These are phyloP conservation scores for Brachynemurus nebulosus DNA, from an alignment of 2,888 invertebrate species.

Conservation along the genomic window DNA sequence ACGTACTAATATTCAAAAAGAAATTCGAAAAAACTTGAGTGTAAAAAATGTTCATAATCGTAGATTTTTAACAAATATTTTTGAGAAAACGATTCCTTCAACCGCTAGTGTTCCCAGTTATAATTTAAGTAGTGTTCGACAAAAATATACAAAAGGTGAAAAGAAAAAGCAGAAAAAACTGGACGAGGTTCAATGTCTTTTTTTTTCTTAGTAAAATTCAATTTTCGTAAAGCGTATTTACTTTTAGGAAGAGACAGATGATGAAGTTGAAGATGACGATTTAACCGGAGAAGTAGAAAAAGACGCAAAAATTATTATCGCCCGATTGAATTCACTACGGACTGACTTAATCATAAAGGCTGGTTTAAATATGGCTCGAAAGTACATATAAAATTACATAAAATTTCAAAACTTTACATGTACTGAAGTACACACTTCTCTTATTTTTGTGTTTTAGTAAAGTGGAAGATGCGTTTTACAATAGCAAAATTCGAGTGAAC, in stretches of 20 bases:
- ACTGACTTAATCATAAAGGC: background rate
- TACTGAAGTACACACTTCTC: no score
- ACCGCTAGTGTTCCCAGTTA: no score
- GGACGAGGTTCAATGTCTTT: background rate
- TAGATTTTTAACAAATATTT: no score
- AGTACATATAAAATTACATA: no score
- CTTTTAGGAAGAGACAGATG: background rate
- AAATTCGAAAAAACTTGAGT: no score
- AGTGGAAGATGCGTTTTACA: slow-evolving; percentile 2
- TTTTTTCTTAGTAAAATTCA: background rate
- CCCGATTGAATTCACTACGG: background rate
- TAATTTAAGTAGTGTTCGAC: no score
- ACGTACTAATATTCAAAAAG: no score
- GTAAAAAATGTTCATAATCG: no score
- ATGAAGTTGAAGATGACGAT: background rate
- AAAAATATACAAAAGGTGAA: background rate
- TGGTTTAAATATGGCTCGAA: background rate
- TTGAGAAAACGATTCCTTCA: no score
- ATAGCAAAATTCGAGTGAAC: slow-evolving; percentile 1
- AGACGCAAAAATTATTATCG: slow-evolving; percentile 1
- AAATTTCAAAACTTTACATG: no score
- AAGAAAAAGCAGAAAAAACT: background rate
- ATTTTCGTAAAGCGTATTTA: background rate
- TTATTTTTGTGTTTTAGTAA: slow-evolving; percentile 2
- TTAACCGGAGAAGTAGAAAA: background rate